These are phyloP conservation scores for Thalassaphorura encarpata DNA, from an alignment of 1,140 invertebrate species.

Conservation along the genomic window DNA sequence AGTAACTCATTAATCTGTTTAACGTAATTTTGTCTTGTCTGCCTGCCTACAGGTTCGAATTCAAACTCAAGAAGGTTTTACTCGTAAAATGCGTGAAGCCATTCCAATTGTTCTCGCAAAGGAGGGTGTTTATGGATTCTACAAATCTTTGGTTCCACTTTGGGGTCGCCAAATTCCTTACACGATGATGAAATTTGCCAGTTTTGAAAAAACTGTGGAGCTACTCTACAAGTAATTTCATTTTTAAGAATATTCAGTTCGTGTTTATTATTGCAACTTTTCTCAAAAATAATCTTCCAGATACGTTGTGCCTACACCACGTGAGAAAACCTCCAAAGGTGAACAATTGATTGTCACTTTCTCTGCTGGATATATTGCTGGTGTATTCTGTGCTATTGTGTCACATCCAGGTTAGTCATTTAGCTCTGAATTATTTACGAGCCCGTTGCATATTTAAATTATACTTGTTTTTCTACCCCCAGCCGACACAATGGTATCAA, in stretches of 20 bases:
- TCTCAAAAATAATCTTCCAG: slow-evolving; percentile 38
- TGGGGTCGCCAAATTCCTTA: slow-evolving; percentile 64
- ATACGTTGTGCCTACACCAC: slow-evolving; percentile 86
- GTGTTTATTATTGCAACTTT: slow-evolving; percentile 33
- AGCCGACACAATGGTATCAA: slow-evolving; percentile 97
- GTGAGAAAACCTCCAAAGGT: slow-evolving; percentile 78
- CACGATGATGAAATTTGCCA: slow-evolving; percentile 69
- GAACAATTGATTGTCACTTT: slow-evolving; percentile 96
- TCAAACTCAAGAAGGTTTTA: slow-evolving; percentile 53
- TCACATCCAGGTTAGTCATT: too few species aligned
- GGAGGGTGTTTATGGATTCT: slow-evolving; percentile 42
- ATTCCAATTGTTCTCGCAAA: slow-evolving; percentile 41
- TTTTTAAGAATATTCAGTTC: too few species aligned
- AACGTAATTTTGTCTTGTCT: background rate
- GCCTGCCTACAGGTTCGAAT: slow-evolving; percentile 45
- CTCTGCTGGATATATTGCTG: slow-evolving; percentile 97
- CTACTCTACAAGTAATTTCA: slow-evolving; percentile 49
- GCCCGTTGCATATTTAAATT: too few species aligned
- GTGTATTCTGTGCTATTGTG: slow-evolving; percentile 98
- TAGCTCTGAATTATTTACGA: too few species aligned
- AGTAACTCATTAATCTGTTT: background rate
- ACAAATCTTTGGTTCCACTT: slow-evolving; percentile 55
- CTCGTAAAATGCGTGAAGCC: slow-evolving; percentile 47
- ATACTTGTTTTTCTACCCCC: too few species aligned
- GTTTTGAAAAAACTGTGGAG: slow-evolving; percentile 60